Conservation (phyloP, 2,888 invertebrate species). For the Limnephilus marmoratus region DNA sequence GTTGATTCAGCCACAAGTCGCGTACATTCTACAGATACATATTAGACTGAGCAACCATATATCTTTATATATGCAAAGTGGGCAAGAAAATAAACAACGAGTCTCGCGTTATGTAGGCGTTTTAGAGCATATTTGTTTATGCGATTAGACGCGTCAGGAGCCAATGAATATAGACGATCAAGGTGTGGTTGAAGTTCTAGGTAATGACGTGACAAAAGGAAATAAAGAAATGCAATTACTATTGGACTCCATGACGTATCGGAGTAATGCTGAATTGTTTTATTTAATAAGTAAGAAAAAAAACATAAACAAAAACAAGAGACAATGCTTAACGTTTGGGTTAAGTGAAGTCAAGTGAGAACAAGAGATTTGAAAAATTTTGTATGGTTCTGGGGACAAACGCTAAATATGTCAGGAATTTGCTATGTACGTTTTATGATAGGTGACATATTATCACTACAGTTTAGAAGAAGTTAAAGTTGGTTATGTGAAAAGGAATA, state of each 20-base stretch:
- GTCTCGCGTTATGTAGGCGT: neutral
- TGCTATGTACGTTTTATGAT: too few relatives aligned
- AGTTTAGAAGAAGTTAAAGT: too few relatives aligned
- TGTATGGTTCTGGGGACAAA: too few relatives aligned
- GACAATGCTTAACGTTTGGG: too few relatives aligned
- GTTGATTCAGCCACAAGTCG: neutral
- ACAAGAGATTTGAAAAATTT: too few relatives aligned
- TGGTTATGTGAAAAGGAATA: too few relatives aligned
- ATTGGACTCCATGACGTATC: neutral
- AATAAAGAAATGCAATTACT: neutral
- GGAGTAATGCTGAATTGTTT: neutral
- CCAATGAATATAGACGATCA: neutral
- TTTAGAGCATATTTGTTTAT: neutral
- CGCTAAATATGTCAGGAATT: too few relatives aligned
- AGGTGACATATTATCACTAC: too few relatives aligned
- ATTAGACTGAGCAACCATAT: neutral
- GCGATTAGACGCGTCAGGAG: slow-evolving; percentile 2
- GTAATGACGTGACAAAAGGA: neutral
- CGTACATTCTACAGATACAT: neutral
- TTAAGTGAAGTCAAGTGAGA: too few relatives aligned
- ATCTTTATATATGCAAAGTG: neutral
- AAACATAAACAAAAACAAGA: too few relatives aligned
- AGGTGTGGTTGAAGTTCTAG: neutral
- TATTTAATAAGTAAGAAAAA: too few relatives aligned
- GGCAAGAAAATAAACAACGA: neutral